Evolutionary conservation across 2,113 vertebrate genomes (phyloP).

Genomic region (Larimichthys polyactis): DNA sequence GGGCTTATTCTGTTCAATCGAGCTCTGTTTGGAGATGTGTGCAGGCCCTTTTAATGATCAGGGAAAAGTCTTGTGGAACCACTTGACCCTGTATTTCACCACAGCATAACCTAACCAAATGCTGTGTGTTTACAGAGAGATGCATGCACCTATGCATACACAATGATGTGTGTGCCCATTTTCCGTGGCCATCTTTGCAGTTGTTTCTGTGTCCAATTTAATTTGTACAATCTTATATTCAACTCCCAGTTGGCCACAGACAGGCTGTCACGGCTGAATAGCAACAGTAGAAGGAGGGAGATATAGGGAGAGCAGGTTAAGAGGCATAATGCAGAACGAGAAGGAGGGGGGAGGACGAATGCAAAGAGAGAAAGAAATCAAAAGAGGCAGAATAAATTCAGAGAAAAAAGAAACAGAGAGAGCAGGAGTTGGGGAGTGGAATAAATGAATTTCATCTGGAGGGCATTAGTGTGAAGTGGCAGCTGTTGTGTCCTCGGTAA

Average conservation of each 20-base stretch:
- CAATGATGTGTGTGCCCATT: slow-evolving; percentile 18
- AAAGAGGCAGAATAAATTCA: slow-evolving; percentile 54
- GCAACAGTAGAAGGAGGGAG: slow-evolving; percentile 34
- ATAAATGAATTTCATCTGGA: slow-evolving; percentile 69
- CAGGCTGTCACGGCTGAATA: slow-evolving; percentile 66
- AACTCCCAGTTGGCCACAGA: slow-evolving; percentile 33
- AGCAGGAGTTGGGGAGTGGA: slow-evolving; percentile 49
- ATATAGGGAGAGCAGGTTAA: slow-evolving; percentile 50
- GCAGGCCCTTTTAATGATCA: slow-evolving; percentile 35
- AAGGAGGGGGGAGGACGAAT: slow-evolving; percentile 17
- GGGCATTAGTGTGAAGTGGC: slow-evolving; percentile 63
- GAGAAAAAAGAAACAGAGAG: slow-evolving; percentile 18
- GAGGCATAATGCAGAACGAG: slow-evolving; percentile 31
- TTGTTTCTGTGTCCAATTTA: slow-evolving; percentile 64
- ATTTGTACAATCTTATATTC: slow-evolving; percentile 56
- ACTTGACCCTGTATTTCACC: slow-evolving; percentile 15
- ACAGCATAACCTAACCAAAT: slow-evolving; percentile 18
- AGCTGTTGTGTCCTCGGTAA: slow-evolving; percentile 62
- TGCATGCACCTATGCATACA: slow-evolving; percentile 9
- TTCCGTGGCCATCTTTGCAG: slow-evolving; percentile 31
- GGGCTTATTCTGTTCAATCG: slow-evolving; percentile 20
- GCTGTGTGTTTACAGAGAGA: slow-evolving; percentile 29
- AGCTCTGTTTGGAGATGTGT: slow-evolving; percentile 26
- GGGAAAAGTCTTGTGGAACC: background rate
- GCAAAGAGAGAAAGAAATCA: slow-evolving; percentile 31